These are phyloP conservation scores for Abrostola triplasia DNA, from an alignment of 2,888 invertebrate genomes.

Conservation along the genomic window DNA sequence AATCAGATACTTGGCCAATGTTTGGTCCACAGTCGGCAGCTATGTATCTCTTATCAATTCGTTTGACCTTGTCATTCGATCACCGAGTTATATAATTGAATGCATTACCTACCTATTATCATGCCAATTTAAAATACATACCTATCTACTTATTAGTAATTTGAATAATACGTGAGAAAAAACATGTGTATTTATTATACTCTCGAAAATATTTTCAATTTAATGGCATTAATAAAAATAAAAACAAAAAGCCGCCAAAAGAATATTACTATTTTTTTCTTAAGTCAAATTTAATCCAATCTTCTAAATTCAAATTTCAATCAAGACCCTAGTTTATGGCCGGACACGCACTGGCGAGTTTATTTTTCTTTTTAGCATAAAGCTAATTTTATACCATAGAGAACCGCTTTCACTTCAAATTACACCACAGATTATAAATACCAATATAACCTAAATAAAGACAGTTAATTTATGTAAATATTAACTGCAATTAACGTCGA, in stretches of 20 bases:
- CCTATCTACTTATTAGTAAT: constrained; percentile 28
- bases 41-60: constrained; percentile 47
- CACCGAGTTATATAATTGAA: constrained; percentile 40
- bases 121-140: constrained; percentile 37
- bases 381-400: neutral
- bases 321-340: neutral
- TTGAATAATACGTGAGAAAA: constrained; percentile 12
- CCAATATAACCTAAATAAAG: constrained; percentile 16
- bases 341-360: neutral
- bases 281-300: neutral
- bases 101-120: constrained; percentile 34
- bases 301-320: neutral
- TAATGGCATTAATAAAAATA: too few relatives aligned
- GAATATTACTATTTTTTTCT: neutral
- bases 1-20: constrained; percentile 4
- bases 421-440: constrained; percentile 2
- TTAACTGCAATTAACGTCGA: constrained; percentile 8
- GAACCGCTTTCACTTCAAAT: constrained; percentile 2
- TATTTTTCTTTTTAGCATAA: neutral
- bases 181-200: neutral
- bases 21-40: constrained; percentile 5
- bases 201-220: too few relatives aligned
- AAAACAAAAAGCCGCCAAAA: too few relatives aligned
- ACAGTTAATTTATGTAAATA: constrained; percentile 25
- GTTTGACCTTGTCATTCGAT: constrained; percentile 40